Conservation (phyloP, 2,888 invertebrate genomes). For the Cyrtodaria siliqua region DNA sequence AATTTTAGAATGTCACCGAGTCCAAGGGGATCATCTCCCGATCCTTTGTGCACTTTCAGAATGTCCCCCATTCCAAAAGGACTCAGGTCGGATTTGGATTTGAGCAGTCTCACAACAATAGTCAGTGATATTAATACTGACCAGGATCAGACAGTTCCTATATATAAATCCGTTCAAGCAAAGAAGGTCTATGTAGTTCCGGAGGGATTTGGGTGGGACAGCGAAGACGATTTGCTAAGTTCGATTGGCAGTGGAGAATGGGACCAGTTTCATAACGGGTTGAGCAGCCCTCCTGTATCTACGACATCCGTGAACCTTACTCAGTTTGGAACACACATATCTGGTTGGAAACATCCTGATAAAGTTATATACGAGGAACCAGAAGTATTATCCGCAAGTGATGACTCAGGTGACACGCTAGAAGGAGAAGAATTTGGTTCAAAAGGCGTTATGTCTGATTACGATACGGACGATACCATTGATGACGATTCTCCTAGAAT, state of each 20-base stretch:
- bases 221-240: slow-evolving; percentile 54
- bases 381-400: slow-evolving; percentile 17
- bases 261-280: slow-evolving; percentile 36
- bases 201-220: slow-evolving; percentile 58
- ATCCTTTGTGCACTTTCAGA: slow-evolving; percentile 55
- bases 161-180: slow-evolving; percentile 9
- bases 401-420: neutral
- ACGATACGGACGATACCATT: slow-evolving; percentile 20
- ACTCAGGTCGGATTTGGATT: slow-evolving; percentile 43
- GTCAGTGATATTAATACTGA: slow-evolving; percentile 27
- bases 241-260: slow-evolving; percentile 39
- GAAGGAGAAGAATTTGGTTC: neutral
- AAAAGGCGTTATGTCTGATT: no score
- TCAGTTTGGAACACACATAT: slow-evolving; percentile 46
- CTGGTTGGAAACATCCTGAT: slow-evolving; percentile 47
- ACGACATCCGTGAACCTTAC: slow-evolving; percentile 26
- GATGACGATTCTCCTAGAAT: neutral
- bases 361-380: slow-evolving; percentile 45
- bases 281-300: slow-evolving; percentile 51
- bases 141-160: slow-evolving; percentile 38
- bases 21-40: slow-evolving; percentile 48
- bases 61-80: slow-evolving; percentile 52
- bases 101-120: slow-evolving; percentile 41
- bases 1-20: slow-evolving; percentile 59
- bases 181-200: slow-evolving; percentile 42